These are phyloP conservation scores for Lampris megalopsis DNA, from an alignment of 2,113 vertebrate species.

Conservation along the genomic window DNA sequence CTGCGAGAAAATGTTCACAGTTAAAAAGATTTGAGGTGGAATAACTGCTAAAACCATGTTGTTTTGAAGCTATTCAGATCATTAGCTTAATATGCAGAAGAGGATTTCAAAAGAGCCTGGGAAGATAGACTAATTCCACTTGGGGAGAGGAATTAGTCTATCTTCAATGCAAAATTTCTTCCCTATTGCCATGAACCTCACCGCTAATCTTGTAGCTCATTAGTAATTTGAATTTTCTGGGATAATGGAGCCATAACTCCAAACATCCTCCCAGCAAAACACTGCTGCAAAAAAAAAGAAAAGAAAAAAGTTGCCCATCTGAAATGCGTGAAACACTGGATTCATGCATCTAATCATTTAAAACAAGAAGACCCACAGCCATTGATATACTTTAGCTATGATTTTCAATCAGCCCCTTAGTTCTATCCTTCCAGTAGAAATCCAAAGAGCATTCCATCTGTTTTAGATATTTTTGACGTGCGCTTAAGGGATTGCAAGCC, in stretches of 20 bases:
- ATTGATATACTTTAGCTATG: background rate
- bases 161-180: constrained; percentile 42
- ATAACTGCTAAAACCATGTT: constrained; percentile 4
- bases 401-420: background rate
- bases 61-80: constrained; percentile 42
- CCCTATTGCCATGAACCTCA: constrained; percentile 47
- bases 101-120: constrained; percentile 51
- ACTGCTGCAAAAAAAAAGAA: constrained; percentile 34
- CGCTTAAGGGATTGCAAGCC: no score
- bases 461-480: no score
- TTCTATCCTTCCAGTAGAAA: no score
- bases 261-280: constrained; percentile 37
- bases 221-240: constrained; percentile 54
- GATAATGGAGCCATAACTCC: constrained; percentile 32
- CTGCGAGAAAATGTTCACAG: no score
- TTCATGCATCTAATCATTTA: background rate
- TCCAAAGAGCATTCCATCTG: no score
- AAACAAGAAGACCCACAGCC: background rate
- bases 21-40: no score
- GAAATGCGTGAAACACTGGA: background rate
- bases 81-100: constrained; percentile 54
- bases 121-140: constrained; percentile 59
- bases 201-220: constrained; percentile 62
- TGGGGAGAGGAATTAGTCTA: constrained; percentile 42
- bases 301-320: constrained; percentile 12